Percentiles rank a stretch among this genome's conserved stretches.
phyloP scores from a whole-genome alignment of 2,797 vertebrate genomes.

The Etheostoma nigrum region DNA sequence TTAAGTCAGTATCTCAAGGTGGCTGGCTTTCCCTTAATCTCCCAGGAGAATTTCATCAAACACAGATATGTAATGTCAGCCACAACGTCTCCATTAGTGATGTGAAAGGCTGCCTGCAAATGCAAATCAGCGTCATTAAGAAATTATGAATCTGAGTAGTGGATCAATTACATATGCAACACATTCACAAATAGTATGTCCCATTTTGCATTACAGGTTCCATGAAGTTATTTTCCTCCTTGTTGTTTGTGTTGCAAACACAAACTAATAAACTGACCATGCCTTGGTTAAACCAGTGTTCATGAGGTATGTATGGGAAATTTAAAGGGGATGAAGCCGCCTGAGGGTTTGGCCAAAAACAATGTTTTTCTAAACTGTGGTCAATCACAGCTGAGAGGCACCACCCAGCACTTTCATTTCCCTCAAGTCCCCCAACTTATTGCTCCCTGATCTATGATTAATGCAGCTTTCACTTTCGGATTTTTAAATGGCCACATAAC shows the following conservation, averaged over 20 bases:
- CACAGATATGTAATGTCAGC: conserved; percentile 42
- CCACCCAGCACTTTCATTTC: conserved; percentile 63
- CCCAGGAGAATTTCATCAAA: conserved; percentile 19
- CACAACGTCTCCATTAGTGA: conserved; percentile 4
- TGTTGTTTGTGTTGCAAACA: conserved; percentile 1
- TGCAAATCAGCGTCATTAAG: conserved; percentile 7
- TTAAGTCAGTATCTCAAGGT: conserved; percentile 38
- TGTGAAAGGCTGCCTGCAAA: conserved; percentile 10
- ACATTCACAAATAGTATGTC: not conserved
- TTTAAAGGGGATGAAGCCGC: conserved; percentile 32
- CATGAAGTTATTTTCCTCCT: not conserved
- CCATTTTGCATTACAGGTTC: not conserved
- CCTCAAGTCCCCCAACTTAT: conserved; percentile 51
- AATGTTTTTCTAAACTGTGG: conserved; percentile 57
- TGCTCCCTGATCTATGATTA: conserved; percentile 50
- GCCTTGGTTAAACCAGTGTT: conserved; percentile 16
- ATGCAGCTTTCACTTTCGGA: conserved; percentile 25
- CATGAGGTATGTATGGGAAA: conserved; percentile 31
- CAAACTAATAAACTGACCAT: conserved; percentile 29
- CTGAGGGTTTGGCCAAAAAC: conserved; percentile 57
- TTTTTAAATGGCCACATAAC: conserved; percentile 14
- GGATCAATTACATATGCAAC: not conserved
- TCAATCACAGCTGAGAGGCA: conserved; percentile 25
- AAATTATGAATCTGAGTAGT: not conserved
- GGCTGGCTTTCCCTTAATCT: conserved; percentile 17